phyloP scores from a whole-genome alignment of 2,113 vertebrate genomes.

The Narcine bancroftii region DNA sequence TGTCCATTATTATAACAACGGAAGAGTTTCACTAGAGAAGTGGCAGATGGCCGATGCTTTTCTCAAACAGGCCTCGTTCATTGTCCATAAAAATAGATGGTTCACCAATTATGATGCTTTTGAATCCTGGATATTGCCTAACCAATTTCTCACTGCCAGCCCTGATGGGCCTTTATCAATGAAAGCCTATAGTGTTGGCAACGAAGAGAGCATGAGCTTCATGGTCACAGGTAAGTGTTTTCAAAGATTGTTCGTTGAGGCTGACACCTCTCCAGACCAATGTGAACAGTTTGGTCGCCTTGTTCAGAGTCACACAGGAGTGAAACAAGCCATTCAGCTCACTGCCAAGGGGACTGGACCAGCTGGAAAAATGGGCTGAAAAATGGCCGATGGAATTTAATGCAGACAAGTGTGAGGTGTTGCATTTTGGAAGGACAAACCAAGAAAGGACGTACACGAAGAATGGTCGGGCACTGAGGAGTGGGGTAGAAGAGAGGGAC shows the following conservation, averaged over 20 bases:
- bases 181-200: conserved; percentile 30
- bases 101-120: conserved; percentile 31
- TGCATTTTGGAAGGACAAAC: no score
- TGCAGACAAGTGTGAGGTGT: no score
- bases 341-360: no score
- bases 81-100: conserved; percentile 38
- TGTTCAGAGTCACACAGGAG: no score
- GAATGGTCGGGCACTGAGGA: no score
- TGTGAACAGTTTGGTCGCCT: no score
- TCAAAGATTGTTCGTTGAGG: not conserved
- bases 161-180: not conserved
- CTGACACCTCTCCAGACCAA: no score
- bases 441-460: no score
- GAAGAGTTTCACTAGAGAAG: conserved; percentile 38
- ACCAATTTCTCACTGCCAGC: conserved; percentile 32
- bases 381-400: no score
- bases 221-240: conserved; percentile 36
- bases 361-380: no score
- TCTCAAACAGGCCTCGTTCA: conserved; percentile 38
- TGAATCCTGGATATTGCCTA: conserved; percentile 38
- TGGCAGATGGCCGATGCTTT: conserved; percentile 40
- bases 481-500: no score
- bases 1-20: conserved; percentile 39
- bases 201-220: conserved; percentile 40
- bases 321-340: no score